Evolutionary conservation across 2,888 invertebrate genomes (phyloP).

Genomic region (Ectobius pallidus): DNA sequence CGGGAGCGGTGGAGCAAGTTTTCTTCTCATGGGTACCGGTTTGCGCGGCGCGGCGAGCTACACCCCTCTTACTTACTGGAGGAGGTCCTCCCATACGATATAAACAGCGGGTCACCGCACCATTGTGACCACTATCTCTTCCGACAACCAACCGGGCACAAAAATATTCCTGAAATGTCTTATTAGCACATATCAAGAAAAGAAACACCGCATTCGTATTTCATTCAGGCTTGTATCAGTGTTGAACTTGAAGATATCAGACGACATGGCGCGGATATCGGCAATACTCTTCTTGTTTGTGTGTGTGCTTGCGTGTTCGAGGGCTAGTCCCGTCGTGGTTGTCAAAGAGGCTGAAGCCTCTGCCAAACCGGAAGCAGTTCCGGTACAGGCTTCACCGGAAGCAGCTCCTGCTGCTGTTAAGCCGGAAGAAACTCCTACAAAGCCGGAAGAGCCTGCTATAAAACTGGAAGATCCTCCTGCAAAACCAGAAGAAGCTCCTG

Average conservation of each 20-base stretch:
- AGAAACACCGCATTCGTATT: background rate
- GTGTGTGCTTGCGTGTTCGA: background rate
- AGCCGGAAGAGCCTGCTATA: background rate
- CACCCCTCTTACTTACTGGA: slow-evolving; percentile 6
- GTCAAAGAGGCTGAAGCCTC: background rate
- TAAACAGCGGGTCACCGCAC: slow-evolving; percentile 10
- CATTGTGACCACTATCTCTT: background rate
- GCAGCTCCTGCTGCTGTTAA: background rate
- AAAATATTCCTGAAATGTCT: background rate
- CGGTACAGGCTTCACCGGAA: background rate
- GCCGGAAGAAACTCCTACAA: background rate
- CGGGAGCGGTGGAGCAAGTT: slow-evolving; percentile 3
- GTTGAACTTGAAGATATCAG: background rate
- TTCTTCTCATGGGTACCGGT: slow-evolving; percentile 28
- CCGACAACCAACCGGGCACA: background rate
- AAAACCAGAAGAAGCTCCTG: background rate
- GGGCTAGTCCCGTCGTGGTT: background rate
- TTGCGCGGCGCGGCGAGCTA: background rate
- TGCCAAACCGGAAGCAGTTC: background rate
- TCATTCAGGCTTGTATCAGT: background rate
- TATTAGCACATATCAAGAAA: background rate
- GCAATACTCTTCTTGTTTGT: background rate
- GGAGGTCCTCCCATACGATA: slow-evolving; percentile 14
- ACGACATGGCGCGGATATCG: background rate
- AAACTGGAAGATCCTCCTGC: no score